Evolutionary conservation across 2,797 vertebrate species (phyloP), one percentile per base, ranked within the genome.

Genomic region (Phalloptychus januarius): DNA sequence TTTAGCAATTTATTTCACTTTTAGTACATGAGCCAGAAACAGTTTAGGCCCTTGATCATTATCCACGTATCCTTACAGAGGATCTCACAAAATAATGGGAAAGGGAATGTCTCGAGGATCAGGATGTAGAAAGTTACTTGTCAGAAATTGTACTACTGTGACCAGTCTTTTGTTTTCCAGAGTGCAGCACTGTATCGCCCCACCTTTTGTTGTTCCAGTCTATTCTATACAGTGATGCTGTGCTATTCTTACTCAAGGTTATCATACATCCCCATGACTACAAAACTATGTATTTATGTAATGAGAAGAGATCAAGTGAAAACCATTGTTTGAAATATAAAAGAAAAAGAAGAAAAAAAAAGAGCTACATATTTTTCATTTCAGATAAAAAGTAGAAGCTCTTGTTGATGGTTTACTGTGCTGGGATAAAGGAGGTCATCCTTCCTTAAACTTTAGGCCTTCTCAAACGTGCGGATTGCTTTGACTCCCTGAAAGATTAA

Each of bases 381-480:
- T 75, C 40, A 31, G 84, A 81, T 48, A 77, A 71, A 89, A 86
- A 74, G 70, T 6, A 65, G 69, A 80, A 86, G 31, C 88, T 88
- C 88, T 93, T 86, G 72, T 52, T 77, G 71, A 75, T 70, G 12
- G 25, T 78, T 83, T 12, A 71, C 83, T 93, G 93, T 89, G 91
- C 88, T 86, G 78, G 82, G 80, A 83, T 83, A 83, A 88, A 82
- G 83, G 40, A 7, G 15, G 54, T 20, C 18, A 42, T 46, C 40
- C 31, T 31, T 45, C 6, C 52, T 46, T 33, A 42, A 70, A 77
- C 74, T 94, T 95, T 96, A 99, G 3, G 97, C 97, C 92, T 98
- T 99, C 91, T 99, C 98, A 58, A 98, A 99, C 2, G 96, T 96
- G 77, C 98, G 98, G 78, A 98, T 94, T 1, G 97, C 96, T 90